These are phyloP conservation scores for Apostichopus californicus DNA, from an alignment of 35 echinoderm and acorn worm genomes.

Conservation along the genomic window DNA sequence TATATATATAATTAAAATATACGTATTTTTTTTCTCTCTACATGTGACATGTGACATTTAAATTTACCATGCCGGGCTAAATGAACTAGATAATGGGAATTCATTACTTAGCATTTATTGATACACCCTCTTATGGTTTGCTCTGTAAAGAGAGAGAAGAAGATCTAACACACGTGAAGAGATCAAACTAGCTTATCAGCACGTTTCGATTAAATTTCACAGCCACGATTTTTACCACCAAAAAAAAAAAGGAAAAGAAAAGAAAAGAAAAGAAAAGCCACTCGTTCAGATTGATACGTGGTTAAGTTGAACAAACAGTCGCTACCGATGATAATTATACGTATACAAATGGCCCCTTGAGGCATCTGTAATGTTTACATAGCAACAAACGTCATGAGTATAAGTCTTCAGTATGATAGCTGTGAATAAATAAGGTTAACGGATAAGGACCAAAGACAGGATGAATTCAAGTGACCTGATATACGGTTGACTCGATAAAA, in stretches of 20 bases:
- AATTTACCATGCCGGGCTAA: not conserved
- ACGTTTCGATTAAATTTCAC: conserved; percentile 3
- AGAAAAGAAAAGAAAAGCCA: not conserved
- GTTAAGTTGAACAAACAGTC: not conserved
- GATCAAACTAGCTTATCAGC: not conserved
- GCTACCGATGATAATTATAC: not conserved
- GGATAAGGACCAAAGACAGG: too few relatives aligned
- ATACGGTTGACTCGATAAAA: too few relatives aligned
- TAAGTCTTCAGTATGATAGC: too few relatives aligned
- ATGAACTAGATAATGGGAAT: not conserved
- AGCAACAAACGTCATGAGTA: too few relatives aligned
- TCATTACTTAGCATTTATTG: not conserved
- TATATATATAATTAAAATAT: too few relatives aligned
- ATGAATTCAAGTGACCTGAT: too few relatives aligned
- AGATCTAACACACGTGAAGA: not conserved
- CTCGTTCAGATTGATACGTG: not conserved
- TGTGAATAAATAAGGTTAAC: too few relatives aligned
- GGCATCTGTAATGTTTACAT: not conserved
- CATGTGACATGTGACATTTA: not conserved
- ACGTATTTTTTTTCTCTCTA: not conserved
- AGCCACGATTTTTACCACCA: not conserved
- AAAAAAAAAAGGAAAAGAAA: not conserved
- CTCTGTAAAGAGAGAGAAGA: not conserved
- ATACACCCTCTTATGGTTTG: not conserved
- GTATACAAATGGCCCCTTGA: not conserved